Evolutionary conservation across 2,888 invertebrate species (phyloP).

Genomic region (Apeira syringaria): DNA sequence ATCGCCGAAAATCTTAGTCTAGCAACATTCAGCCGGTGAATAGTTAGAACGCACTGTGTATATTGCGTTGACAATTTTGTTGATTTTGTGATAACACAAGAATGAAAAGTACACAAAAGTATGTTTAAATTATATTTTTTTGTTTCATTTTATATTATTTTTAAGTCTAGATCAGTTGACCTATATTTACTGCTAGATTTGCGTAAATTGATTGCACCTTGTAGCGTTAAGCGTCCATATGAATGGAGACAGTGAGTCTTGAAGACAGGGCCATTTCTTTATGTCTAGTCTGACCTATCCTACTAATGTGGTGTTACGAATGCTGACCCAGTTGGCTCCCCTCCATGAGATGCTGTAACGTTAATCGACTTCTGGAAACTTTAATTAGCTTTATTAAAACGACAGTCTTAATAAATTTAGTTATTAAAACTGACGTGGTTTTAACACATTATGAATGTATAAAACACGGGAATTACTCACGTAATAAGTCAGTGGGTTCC

Average conservation of each 20-base stretch:
- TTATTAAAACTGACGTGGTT: no score
- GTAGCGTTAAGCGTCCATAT: constrained; percentile 7
- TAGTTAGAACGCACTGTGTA: no score
- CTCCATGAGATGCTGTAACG: constrained; percentile 42
- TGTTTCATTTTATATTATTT: no score
- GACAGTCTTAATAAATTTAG: constrained; percentile 7
- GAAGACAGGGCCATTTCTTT: constrained; percentile 13
- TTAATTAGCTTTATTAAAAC: constrained; percentile 25
- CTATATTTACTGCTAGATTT: constrained; percentile 12
- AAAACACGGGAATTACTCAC: no score
- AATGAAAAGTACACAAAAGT: no score
- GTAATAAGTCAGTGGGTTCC: no score
- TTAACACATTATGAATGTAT: no score
- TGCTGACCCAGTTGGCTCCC: constrained; percentile 51
- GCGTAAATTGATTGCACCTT: constrained; percentile 12
- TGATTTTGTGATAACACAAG: no score
- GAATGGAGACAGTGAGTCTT: constrained; percentile 18
- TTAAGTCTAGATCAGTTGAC: constrained; percentile 1
- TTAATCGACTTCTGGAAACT: constrained; percentile 30
- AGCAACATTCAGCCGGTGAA: no score
- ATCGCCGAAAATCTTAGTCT: no score
- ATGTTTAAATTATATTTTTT: no score
- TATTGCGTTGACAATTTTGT: no score
- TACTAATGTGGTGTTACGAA: constrained; percentile 26
- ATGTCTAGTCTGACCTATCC: constrained; percentile 10